Evolutionary conservation across 2,113 vertebrate genomes (phyloP).

Genomic region (Caranx melampygus): DNA sequence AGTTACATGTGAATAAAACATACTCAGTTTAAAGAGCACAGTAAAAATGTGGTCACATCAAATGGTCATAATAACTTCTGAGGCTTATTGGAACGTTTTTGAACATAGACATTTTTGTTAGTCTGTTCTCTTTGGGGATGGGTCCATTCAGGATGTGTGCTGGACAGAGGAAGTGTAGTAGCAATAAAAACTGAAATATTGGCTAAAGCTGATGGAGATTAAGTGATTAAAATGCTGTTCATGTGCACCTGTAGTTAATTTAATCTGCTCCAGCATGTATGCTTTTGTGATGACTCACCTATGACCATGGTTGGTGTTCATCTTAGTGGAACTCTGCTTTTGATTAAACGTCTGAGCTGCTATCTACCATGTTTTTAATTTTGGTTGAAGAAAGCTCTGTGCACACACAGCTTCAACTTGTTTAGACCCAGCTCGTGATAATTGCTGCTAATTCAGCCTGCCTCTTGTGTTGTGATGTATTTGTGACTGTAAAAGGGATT

Average conservation of each 20-base stretch:
- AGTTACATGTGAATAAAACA: slow-evolving; percentile 6
- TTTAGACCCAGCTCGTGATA: slow-evolving; percentile 20
- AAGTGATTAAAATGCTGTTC: not conserved
- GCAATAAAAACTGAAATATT: not conserved
- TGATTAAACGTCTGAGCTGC: not conserved
- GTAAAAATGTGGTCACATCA: not conserved
- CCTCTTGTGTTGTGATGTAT: slow-evolving; percentile 24
- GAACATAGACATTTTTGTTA: not conserved
- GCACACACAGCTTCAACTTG: slow-evolving; percentile 5
- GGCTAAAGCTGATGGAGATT: not conserved
- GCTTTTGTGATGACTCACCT: slow-evolving; percentile 32
- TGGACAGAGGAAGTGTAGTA: not conserved
- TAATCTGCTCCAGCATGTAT: not conserved
- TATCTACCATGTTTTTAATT: not conserved
- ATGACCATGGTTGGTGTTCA: not conserved
- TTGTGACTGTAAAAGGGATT: slow-evolving; percentile 60
- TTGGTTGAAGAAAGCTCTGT: not conserved
- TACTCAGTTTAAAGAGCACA: not conserved
- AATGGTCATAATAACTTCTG: not conserved
- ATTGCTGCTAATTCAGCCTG: slow-evolving; percentile 21
- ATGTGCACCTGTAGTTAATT: not conserved
- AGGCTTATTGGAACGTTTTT: no score
- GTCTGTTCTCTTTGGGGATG: not conserved
- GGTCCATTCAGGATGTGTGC: not conserved
- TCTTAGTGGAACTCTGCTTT: not conserved